phyloP scores from a whole-genome alignment of 1,140 invertebrate species.

The Drosophila repletoides region DNA sequence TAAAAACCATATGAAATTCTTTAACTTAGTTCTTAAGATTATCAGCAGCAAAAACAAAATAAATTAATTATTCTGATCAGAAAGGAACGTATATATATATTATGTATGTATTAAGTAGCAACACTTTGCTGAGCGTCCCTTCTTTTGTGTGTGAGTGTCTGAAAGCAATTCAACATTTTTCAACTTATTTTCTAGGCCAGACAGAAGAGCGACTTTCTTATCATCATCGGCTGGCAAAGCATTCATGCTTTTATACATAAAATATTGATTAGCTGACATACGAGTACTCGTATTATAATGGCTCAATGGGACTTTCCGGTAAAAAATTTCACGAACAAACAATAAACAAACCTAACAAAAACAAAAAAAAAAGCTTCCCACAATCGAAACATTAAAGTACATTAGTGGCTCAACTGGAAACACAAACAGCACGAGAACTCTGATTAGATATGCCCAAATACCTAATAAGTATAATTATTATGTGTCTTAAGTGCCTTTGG shows the following conservation, averaged over 20 bases:
- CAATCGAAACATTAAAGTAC: slow-evolving; percentile 18
- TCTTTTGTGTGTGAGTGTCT: too few species aligned
- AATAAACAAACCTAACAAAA: too few species aligned
- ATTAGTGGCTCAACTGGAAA: slow-evolving; percentile 11
- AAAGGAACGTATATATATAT: too few species aligned
- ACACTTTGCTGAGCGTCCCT: too few species aligned
- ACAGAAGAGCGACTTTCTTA: slow-evolving; percentile 5
- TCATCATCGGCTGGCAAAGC: slow-evolving; percentile 16
- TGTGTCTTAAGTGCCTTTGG: slow-evolving; percentile 12
- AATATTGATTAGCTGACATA: slow-evolving; percentile 26
- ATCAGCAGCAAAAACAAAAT: too few species aligned
- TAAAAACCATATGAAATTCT: too few species aligned
- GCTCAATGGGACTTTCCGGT: neutral
- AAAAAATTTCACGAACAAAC: neutral
- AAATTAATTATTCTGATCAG: too few species aligned
- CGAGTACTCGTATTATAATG: too few species aligned
- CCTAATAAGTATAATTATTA: slow-evolving; percentile 10
- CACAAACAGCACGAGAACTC: neutral
- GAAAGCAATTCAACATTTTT: neutral
- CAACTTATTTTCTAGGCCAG: neutral
- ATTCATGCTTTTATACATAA: slow-evolving; percentile 10
- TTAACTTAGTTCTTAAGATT: too few species aligned
- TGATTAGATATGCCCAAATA: slow-evolving; percentile 31
- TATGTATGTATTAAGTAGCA: too few species aligned
- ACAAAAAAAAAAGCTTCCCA: slow-evolving; percentile 3